Conservation (phyloP, 2,888 invertebrate species). For the Auanema freiburgensis region DNA sequence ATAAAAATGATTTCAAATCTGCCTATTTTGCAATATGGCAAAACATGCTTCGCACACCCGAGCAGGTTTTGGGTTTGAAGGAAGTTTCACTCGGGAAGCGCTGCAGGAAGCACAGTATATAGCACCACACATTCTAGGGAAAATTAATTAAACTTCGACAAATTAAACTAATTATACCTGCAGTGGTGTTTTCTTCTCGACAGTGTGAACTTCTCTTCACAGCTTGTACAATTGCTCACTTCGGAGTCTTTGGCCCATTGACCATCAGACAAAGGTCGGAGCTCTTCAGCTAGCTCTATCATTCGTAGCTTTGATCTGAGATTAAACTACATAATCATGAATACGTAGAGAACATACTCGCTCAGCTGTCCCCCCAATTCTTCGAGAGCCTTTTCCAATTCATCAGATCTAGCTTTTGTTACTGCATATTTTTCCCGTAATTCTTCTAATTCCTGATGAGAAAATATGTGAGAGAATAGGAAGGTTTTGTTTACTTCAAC, state of each 20-base stretch:
- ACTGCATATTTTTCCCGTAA: conserved; percentile 19
- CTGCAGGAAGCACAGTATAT: conserved; percentile 50
- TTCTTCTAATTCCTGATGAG: conserved; percentile 23
- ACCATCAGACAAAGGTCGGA: conserved; percentile 36
- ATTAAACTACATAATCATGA: neutral
- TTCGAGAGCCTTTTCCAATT: conserved; percentile 43
- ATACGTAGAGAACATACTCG: conserved; percentile 17
- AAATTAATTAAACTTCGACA: neutral
- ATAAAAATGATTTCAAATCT: neutral
- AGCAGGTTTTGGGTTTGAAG: conserved; percentile 41
- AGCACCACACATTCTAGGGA: conserved; percentile 42
- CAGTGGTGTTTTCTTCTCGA: conserved; percentile 52
- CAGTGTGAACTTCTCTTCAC: conserved; percentile 39
- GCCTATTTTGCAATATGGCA: conserved; percentile 5
- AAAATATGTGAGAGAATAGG: conserved; percentile 1
- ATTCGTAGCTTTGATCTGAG: conserved; percentile 50
- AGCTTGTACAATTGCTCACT: conserved; percentile 36
- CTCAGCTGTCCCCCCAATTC: conserved; percentile 48
- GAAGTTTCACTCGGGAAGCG: conserved; percentile 41
- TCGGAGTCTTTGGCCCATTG: conserved; percentile 49
- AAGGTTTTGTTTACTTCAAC: neutral
- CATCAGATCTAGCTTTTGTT: conserved; percentile 26
- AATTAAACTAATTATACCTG: conserved; percentile 30
- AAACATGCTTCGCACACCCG: conserved; percentile 45
- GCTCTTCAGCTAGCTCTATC: conserved; percentile 50